phyloP scores from a whole-genome alignment of 2,888 invertebrate genomes.

The Leptinotarsa tumamoca region DNA sequence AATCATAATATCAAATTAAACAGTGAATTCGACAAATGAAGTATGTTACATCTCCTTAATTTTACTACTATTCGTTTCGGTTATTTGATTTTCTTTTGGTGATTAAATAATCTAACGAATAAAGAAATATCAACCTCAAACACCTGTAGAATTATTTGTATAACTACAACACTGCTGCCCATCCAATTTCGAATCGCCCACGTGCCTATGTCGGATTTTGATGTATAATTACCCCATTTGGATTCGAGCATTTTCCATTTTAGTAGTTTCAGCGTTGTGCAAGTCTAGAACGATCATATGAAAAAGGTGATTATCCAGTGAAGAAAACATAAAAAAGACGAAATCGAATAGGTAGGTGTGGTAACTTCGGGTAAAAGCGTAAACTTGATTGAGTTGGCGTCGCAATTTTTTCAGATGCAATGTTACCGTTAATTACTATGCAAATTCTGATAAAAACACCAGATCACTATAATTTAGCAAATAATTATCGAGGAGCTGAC shows the following conservation, averaged over 20 bases:
- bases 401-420: slow-evolving; percentile 3
- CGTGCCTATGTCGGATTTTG: not conserved
- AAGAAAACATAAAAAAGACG: slow-evolving; percentile 7
- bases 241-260: slow-evolving; percentile 9
- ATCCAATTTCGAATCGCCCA: slow-evolving; percentile 10
- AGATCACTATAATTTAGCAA: not conserved
- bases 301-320: slow-evolving; percentile 5
- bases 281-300: not conserved
- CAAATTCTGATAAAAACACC: not conserved
- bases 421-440: slow-evolving; percentile 6
- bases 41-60: too few species aligned
- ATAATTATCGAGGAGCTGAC: not conserved
- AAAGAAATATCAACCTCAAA: too few species aligned
- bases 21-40: too few species aligned
- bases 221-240: not conserved
- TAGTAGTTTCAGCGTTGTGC: slow-evolving; percentile 1
- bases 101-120: too few species aligned
- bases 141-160: too few species aligned
- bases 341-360: slow-evolving; percentile 10
- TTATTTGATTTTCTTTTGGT: too few species aligned
- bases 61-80: too few species aligned
- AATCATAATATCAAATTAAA: too few species aligned
- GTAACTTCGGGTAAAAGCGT: slow-evolving; percentile 3
- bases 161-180: not conserved
- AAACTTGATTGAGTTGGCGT: slow-evolving; percentile 4